These are phyloP conservation scores for Odocoileus virginianus DNA, from an alignment of 2,113 vertebrate species.

Conservation along the genomic window DNA sequence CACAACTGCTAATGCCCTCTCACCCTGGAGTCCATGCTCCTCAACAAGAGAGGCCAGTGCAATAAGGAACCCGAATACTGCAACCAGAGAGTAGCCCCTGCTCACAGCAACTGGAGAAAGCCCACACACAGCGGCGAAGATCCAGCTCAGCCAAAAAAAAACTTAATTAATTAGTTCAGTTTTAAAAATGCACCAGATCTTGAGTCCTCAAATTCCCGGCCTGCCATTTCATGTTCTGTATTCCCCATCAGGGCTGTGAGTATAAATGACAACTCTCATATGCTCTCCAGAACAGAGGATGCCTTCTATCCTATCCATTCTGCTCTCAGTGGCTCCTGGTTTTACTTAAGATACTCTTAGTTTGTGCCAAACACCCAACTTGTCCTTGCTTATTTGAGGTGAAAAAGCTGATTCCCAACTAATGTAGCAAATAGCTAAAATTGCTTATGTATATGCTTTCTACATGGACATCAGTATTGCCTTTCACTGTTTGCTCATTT, in stretches of 20 bases:
- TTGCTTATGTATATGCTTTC: not conserved
- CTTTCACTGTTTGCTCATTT: not conserved
- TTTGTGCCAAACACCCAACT: not conserved
- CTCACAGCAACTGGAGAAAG: not conserved
- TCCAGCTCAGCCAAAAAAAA: not conserved
- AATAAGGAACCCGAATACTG: not conserved
- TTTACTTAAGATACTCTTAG: not conserved
- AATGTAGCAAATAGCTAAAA: not conserved
- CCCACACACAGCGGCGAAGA: not conserved
- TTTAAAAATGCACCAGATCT: not conserved
- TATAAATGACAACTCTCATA: not conserved
- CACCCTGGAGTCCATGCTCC: not conserved
- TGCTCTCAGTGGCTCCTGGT: not conserved
- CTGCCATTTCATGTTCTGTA: not conserved
- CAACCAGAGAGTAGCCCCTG: not conserved
- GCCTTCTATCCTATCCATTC: not conserved
- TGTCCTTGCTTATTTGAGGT: slow-evolving; percentile 3
- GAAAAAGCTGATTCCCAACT: not conserved
- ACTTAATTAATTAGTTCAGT: not conserved
- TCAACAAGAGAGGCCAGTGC: not conserved
- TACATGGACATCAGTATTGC: not conserved
- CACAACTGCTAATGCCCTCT: not conserved
- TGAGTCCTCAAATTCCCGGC: not conserved
- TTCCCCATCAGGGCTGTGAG: not conserved
- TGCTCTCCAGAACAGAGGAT: not conserved